Conservation (phyloP, 2,113 vertebrate genomes). For the Ophthalmolycus amberensis region DNA sequence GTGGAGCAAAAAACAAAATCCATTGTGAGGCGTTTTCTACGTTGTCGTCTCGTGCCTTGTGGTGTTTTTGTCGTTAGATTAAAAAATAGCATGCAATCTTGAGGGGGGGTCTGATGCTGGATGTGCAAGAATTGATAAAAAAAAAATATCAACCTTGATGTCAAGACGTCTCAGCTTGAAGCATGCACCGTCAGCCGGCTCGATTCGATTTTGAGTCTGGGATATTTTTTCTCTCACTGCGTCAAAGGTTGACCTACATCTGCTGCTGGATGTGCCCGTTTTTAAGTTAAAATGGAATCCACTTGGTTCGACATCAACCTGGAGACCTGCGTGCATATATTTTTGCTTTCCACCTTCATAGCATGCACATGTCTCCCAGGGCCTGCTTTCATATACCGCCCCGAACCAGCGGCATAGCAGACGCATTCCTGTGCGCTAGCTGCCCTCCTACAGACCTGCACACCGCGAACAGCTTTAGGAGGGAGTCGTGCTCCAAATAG, state of each 20-base stretch:
- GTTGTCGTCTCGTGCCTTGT: conserved; percentile 25
- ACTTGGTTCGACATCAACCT: conserved; percentile 41
- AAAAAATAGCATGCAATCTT: conserved; percentile 47
- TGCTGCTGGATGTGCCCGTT: conserved; percentile 52
- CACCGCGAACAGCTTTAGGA: conserved; percentile 57
- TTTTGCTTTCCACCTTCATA: conserved; percentile 45
- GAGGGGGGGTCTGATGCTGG: conserved; percentile 23
- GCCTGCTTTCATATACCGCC: conserved; percentile 46
- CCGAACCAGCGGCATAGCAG: conserved; percentile 54
- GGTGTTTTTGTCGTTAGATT: conserved; percentile 40
- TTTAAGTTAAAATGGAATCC: conserved; percentile 61
- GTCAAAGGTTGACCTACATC: conserved; percentile 76
- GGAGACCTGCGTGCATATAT: conserved; percentile 36
- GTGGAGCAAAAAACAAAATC: neutral
- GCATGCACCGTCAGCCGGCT: conserved; percentile 42
- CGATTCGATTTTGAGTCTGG: conserved; percentile 54
- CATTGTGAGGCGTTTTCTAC: conserved; percentile 8
- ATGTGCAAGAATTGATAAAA: conserved; percentile 55
- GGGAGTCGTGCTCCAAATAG: conserved; percentile 54
- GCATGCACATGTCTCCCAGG: conserved; percentile 58
- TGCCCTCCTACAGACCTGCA: conserved; percentile 57
- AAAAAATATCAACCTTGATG: conserved; percentile 57
- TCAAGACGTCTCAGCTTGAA: conserved; percentile 43
- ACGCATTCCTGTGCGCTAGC: conserved; percentile 59
- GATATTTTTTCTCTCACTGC: conserved; percentile 56